Percentiles rank a stretch among this genome's conserved stretches.
phyloP scores from a whole-genome alignment of 2,113 vertebrate species.

The Bufo gargarizans region DNA sequence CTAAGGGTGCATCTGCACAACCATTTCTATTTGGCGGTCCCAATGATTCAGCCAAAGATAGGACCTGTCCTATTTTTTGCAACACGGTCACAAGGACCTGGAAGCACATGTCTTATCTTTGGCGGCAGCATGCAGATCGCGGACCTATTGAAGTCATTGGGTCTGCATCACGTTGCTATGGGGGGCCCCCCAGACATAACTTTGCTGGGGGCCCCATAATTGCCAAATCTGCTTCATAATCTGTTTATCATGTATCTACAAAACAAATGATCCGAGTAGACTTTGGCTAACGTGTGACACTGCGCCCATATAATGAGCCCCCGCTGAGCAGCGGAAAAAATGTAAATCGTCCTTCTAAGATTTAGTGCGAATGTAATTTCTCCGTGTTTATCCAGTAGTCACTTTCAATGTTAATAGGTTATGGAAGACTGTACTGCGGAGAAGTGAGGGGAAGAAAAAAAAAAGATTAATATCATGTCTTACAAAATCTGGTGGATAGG shows the following conservation, averaged over 20 bases:
- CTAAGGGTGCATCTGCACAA: too few relatives aligned
- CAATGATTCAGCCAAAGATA: too few relatives aligned
- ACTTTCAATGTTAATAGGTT: constrained; percentile 64
- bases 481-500: constrained; percentile 66
- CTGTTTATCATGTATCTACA: neutral
- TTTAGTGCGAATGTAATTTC: constrained; percentile 48
- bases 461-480: constrained; percentile 72
- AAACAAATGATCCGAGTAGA: neutral
- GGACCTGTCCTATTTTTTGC: too few relatives aligned
- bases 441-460: constrained; percentile 62
- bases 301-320: constrained; percentile 14
- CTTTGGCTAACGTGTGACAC: neutral
- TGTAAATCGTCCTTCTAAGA: neutral
- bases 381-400: constrained; percentile 63
- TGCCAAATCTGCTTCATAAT: neutral
- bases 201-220: too few relatives aligned
- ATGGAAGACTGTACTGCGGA: constrained; percentile 3
- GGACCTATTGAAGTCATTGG: too few relatives aligned
- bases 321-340: neutral
- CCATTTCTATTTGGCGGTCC: too few relatives aligned
- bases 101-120: too few relatives aligned
- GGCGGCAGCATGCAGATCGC: too few relatives aligned
- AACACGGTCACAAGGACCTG: too few relatives aligned
- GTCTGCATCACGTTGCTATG: too few relatives aligned
- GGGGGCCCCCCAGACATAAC: too few relatives aligned